Percentiles rank a stretch among this genome's conserved stretches.
Conservation (phyloP, 2,113 vertebrate species). For the Ammodytes dubius region DNA sequence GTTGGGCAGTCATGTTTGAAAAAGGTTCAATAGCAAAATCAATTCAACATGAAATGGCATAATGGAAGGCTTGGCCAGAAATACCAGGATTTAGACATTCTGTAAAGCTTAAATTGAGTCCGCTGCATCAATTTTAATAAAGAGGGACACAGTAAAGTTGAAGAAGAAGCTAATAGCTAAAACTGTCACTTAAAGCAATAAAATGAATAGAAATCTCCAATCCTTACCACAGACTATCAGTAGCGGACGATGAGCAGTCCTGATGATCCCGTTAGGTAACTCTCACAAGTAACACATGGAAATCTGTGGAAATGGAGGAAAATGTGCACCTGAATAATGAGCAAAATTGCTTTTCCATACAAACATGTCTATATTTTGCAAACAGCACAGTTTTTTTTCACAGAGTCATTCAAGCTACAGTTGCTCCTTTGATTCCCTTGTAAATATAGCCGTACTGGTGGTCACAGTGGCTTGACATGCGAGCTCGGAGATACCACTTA, state of each 20-base stretch:
- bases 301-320: constrained; percentile 73
- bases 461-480: constrained; percentile 53
- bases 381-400: constrained; percentile 52
- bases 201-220: neutral
- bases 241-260: constrained; percentile 52
- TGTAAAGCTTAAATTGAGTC: constrained; percentile 9
- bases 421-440: constrained; percentile 64
- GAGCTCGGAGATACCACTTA: constrained; percentile 50
- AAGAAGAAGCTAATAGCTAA: neutral
- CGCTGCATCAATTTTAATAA: neutral
- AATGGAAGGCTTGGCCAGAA: neutral
- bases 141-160: neutral
- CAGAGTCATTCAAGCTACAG: constrained; percentile 52
- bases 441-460: constrained; percentile 68
- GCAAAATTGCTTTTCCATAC: constrained; percentile 16
- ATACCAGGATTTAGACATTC: neutral
- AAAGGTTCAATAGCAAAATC: constrained; percentile 10
- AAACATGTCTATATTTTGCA: constrained; percentile 20
- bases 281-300: constrained; percentile 78
- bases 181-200: constrained; percentile 1
- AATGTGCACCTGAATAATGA: constrained; percentile 40
- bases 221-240: constrained; percentile 71
- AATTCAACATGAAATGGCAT: constrained; percentile 31
- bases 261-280: constrained; percentile 57
- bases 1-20: constrained; percentile 2